Evolutionary conservation across 2,888 invertebrate species (phyloP).

Genomic region (Caenorhabditis imperialis): DNA sequence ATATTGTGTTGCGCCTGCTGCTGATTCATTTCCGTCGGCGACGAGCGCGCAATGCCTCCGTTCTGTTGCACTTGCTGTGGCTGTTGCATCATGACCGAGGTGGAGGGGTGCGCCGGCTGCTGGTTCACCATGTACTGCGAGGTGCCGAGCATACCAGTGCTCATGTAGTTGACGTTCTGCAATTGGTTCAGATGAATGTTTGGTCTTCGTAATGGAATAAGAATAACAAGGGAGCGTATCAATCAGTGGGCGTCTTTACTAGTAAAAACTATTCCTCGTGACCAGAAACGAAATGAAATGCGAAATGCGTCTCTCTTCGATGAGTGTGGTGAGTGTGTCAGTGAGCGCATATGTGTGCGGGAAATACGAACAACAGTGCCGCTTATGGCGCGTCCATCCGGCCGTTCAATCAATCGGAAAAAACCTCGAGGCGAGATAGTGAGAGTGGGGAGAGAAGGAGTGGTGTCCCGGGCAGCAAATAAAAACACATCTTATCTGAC

Average conservation of each 20-base stretch:
- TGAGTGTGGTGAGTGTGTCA: slow-evolving; percentile 12
- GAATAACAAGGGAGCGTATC: slow-evolving; percentile 5
- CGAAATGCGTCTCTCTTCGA: slow-evolving; percentile 27
- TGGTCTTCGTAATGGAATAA: neutral
- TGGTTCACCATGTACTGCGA: slow-evolving; percentile 22
- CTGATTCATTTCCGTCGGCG: slow-evolving; percentile 52
- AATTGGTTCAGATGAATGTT: slow-evolving; percentile 9
- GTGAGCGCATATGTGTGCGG: slow-evolving; percentile 5
- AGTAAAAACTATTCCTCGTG: slow-evolving; percentile 27
- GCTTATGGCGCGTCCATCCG: slow-evolving; percentile 48
- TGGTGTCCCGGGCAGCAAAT: slow-evolving; percentile 25
- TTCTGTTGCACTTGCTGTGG: slow-evolving; percentile 10
- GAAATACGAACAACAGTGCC: slow-evolving; percentile 45
- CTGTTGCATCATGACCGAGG: slow-evolving; percentile 42
- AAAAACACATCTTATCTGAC: slow-evolving; percentile 12
- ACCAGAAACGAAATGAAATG: slow-evolving; percentile 41
- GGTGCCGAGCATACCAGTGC: slow-evolving; percentile 38
- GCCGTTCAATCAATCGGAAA: slow-evolving; percentile 41
- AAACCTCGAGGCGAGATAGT: slow-evolving; percentile 9
- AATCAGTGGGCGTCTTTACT: slow-evolving; percentile 20
- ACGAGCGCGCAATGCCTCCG: slow-evolving; percentile 40
- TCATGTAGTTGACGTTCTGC: slow-evolving; percentile 53
- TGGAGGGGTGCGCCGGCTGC: slow-evolving; percentile 28
- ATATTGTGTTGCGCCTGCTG: slow-evolving; percentile 23
- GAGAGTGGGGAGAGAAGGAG: slow-evolving; percentile 28